These are phyloP conservation scores for Trididemnum miniatum DNA, from an alignment of 23 tunicate species.

Conservation along the genomic window DNA sequence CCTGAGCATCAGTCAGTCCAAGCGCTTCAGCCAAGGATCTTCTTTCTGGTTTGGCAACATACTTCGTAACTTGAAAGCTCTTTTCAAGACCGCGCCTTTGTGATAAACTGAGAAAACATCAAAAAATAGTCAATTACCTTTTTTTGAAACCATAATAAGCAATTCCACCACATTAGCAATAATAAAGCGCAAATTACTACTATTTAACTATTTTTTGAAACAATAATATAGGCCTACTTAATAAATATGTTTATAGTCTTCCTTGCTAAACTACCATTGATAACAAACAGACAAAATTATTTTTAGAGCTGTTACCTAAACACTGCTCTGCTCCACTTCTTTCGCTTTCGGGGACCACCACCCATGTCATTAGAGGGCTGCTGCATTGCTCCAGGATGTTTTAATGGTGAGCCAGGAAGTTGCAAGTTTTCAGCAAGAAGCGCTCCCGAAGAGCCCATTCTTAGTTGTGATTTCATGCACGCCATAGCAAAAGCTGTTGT, in stretches of 20 bases:
- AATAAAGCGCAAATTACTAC: too few species aligned
- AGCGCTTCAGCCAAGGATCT: slow-evolving; percentile 75
- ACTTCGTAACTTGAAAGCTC: slow-evolving; percentile 83
- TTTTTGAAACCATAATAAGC: too few species aligned
- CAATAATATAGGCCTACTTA: too few species aligned
- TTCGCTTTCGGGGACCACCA: slow-evolving; percentile 67
- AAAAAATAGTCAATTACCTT: too few species aligned
- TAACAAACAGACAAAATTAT: too few species aligned
- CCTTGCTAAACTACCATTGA: too few species aligned
- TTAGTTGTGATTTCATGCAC: slow-evolving; percentile 9
- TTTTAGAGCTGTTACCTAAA: too few species aligned
- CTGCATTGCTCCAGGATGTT: background rate
- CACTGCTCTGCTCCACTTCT: slow-evolving; percentile 95
- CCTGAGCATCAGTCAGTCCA: slow-evolving; percentile 95
- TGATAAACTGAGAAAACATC: slow-evolving; percentile 44
- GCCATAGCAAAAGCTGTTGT: slow-evolving; percentile 48
- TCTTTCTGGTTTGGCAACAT: slow-evolving; percentile 91
- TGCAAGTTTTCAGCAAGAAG: background rate
- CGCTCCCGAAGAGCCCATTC: background rate
- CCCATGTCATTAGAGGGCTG: slow-evolving; percentile 2
- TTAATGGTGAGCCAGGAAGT: background rate
- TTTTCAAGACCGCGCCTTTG: slow-evolving; percentile 86
- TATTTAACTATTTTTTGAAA: too few species aligned
- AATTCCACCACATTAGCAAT: too few species aligned
- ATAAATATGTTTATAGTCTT: too few species aligned